Base-by-base conservation (phyloP, 2,113 vertebrate species). In the Tychaedon coryphoeus region DNA sequence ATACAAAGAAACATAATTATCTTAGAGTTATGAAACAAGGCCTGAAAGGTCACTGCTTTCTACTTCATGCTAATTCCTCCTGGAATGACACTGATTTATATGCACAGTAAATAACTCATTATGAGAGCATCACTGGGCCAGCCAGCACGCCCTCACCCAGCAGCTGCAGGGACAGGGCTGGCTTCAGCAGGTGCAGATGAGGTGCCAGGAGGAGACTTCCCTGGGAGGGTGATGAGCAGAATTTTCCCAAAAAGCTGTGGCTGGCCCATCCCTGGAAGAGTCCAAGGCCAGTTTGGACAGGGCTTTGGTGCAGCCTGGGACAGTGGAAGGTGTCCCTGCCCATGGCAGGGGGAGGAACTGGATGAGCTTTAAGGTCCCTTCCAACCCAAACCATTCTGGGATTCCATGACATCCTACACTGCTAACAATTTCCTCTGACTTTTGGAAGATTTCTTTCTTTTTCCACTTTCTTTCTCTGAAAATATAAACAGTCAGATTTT, bases 11-110 rank as follows among this genome's bases (percentile, higher is more conserved):
- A 60, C 9, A 23, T 8, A n/a, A 61, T 56, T 67, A 12, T 61
- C 29, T 69, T 34, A 19, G 8, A 93, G 73, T 3, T 17, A 51
- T 31, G 3, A 38, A 65, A 54, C 51, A 54, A 70, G 38, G 34
- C 22, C 56, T 77, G 33, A 89, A 91, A 71, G n/a, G n/a, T 62
- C 60, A 51, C 43, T 51, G 69, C 25, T 86, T 92, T 70, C 38
- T 66, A 33, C 6, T 29, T 45, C 23, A 57, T 9, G 22, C 19
- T 77, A 51, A 65, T 56, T 87, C n/a, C 40, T 64, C 40, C 57
- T 64, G 34, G 31, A 38, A 76, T 47, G 8, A n/a, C 34, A n/a
- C 1, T 45, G 74, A 69, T 79, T 53, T 57, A 40, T 18, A 5
- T 6, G 24, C 25, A 36, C 23, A 66, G 51, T 31, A 71, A 84